A percentile compares a stretch with the other conserved stretches of the same genome.
These are phyloP conservation scores for Margaritifera margaritifera DNA, from an alignment of 2,888 invertebrate genomes.

Conservation along the genomic window DNA sequence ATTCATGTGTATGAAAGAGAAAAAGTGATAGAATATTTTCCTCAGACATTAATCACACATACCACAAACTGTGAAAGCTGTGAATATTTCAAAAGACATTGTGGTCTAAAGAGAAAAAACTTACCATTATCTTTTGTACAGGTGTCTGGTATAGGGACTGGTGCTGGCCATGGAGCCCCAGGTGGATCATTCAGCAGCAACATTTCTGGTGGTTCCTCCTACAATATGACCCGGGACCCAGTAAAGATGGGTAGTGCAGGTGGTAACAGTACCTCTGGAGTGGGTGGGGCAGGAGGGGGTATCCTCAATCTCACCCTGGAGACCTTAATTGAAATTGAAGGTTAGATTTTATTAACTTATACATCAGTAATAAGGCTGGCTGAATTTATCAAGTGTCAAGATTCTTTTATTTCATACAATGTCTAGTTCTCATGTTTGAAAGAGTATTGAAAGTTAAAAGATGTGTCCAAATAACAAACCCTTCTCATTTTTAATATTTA, in stretches of 20 bases:
- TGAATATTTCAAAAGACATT: no score
- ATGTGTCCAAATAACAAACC: no score
- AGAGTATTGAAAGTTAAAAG: no score
- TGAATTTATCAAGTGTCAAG: no score
- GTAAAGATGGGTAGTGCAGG: conserved; percentile 54
- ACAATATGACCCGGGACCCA: conserved; percentile 45
- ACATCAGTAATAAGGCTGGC: no score
- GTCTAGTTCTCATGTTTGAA: no score
- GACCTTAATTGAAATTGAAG: conserved; percentile 39
- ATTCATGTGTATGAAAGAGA: no score
- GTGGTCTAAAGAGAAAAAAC: neutral
- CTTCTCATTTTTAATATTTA: no score
- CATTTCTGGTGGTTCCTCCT: conserved; percentile 40
- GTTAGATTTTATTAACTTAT: conserved; percentile 20
- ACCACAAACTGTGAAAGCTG: no score
- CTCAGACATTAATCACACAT: no score
- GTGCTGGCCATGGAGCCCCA: conserved; percentile 53
- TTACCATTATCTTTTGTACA: neutral
- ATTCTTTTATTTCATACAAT: no score
- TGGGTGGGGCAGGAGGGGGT: conserved; percentile 57
- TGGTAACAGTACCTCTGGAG: conserved; percentile 36
- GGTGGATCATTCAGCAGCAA: conserved; percentile 40
- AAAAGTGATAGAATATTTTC: no score
- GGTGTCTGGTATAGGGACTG: conserved; percentile 38
- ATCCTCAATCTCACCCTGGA: conserved; percentile 46